A percentile compares a stretch with the other conserved stretches of the same genome.
phyloP scores from a whole-genome alignment of 2,888 invertebrate species.

The Rapana venosa region DNA sequence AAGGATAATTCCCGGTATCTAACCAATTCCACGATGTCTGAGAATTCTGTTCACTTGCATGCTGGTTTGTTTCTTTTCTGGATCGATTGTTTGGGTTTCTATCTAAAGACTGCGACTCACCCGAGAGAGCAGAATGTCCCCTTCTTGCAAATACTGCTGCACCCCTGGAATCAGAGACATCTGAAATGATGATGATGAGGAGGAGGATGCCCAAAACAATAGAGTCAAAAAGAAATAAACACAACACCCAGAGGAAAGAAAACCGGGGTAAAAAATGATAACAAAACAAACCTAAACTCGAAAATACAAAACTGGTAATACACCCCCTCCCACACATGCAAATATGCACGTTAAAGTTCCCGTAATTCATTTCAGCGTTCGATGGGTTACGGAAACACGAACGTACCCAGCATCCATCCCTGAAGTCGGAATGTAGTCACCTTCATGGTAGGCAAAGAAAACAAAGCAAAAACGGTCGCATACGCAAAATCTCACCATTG shows the following conservation, averaged over 20 bases:
- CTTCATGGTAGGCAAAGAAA: no score
- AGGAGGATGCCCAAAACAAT: background rate
- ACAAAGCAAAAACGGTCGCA: no score
- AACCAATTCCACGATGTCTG: no score
- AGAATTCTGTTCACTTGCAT: no score
- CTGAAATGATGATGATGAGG: background rate
- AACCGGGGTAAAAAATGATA: background rate
- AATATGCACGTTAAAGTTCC: background rate
- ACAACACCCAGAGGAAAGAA: background rate
- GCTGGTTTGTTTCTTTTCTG: background rate
- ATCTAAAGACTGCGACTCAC: background rate
- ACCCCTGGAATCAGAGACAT: constrained; percentile 11
- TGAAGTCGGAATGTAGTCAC: no score
- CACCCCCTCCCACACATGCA: background rate
- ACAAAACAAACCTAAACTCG: background rate
- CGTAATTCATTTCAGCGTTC: no score
- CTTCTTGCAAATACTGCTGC: constrained; percentile 22
- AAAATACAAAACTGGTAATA: background rate
- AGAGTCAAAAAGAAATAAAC: background rate
- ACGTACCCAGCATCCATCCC: no score
- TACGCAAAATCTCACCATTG: no score
- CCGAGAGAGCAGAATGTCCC: constrained; percentile 34
- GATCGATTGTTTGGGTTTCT: no score
- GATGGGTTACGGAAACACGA: no score
- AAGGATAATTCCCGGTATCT: no score